Evolutionary conservation across 2,797 vertebrate species (phyloP).

Genomic region (Sebastes hubbsi): DNA sequence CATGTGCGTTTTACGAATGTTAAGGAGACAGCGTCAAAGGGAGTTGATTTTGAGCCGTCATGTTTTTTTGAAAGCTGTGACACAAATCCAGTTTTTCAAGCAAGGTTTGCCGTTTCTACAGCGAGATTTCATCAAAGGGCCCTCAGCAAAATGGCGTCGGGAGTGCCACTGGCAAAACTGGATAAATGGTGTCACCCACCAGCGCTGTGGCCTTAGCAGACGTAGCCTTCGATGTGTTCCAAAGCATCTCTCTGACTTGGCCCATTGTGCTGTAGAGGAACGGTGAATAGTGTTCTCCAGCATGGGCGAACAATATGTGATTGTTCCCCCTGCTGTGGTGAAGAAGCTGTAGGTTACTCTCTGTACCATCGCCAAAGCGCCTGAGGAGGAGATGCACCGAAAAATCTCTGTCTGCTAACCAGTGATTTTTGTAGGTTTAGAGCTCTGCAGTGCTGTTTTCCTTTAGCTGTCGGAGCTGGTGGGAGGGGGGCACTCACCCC

Average conservation of each 20-base stretch:
- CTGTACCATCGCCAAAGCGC: conserved; percentile 80
- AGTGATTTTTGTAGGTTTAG: conserved; percentile 55
- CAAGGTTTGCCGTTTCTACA: neutral
- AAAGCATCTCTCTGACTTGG: conserved; percentile 71
- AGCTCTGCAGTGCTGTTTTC: conserved; percentile 56
- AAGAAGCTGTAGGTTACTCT: conserved; percentile 79
- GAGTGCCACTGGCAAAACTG: conserved; percentile 45
- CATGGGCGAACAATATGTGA: conserved; percentile 80
- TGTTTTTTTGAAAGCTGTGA: conserved; percentile 2
- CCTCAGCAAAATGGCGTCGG: conserved; percentile 64
- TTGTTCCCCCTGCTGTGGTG: conserved; percentile 76
- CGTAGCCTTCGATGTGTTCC: conserved; percentile 60
- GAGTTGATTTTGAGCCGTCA: conserved; percentile 5
- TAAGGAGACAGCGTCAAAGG: neutral
- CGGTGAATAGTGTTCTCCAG: conserved; percentile 79
- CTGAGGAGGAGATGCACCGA: conserved; percentile 62
- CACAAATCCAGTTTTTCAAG: conserved; percentile 21
- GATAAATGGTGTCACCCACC: conserved; percentile 73
- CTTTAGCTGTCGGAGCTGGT: conserved; percentile 40
- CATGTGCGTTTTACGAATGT: conserved; percentile 1
- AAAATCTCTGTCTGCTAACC: conserved; percentile 57
- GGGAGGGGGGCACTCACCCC: conserved; percentile 36
- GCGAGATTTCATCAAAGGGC: conserved; percentile 39
- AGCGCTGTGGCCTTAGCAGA: conserved; percentile 61
- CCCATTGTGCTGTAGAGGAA: conserved; percentile 77